Conservation (phyloP, 1,140 invertebrate species). For the Brachystomella parvula region DNA sequence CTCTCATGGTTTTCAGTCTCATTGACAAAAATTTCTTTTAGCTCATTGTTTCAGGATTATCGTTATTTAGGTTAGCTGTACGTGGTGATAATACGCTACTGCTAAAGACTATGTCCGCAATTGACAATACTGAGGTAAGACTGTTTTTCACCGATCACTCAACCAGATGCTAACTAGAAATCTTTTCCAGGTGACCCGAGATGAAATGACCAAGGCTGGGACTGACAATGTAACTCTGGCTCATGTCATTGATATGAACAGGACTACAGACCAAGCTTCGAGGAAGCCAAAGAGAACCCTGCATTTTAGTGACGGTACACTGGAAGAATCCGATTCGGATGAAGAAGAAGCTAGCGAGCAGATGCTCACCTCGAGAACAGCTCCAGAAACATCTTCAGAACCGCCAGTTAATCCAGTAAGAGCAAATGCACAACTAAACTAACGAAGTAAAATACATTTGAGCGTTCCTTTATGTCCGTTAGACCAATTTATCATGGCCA, state of each 20-base stretch:
- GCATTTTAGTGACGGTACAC: slow-evolving; percentile 34
- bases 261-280: background rate
- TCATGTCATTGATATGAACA: background rate
- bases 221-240: slow-evolving; percentile 1
- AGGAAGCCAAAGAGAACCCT: slow-evolving; percentile 27
- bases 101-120: slow-evolving; percentile 20
- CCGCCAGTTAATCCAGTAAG: slow-evolving; percentile 25
- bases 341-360: slow-evolving; percentile 10
- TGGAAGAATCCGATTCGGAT: slow-evolving; percentile 32
- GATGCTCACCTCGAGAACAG: background rate
- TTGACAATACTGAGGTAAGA: slow-evolving; percentile 26
- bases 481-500: slow-evolving; percentile 29
- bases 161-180: background rate
- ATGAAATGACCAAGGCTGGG: background rate
- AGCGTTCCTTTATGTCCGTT: background rate
- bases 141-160: background rate
- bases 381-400: slow-evolving; percentile 11
- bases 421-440: background rate
- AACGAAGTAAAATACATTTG: background rate
- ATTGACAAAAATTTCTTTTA: too few species aligned
- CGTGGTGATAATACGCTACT: background rate
- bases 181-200: background rate
- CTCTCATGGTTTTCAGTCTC: too few species aligned
- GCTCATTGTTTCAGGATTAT: too few species aligned
- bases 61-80: too few species aligned